These are phyloP conservation scores for Callopanchax toddi DNA, from an alignment of 2,113 vertebrate species.

Conservation along the genomic window DNA sequence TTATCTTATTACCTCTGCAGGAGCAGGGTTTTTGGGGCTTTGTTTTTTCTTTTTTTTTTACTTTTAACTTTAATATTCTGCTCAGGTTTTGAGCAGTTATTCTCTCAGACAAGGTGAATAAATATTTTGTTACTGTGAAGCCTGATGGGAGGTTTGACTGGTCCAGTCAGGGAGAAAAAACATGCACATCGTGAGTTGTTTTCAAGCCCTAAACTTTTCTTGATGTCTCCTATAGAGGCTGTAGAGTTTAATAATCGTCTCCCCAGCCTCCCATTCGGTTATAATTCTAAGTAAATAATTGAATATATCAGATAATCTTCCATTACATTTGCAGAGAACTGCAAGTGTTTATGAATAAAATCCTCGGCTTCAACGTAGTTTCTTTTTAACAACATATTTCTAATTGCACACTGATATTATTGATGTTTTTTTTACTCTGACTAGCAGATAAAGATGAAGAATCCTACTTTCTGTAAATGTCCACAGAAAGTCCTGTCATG, in stretches of 20 bases:
- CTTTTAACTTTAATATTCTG: conserved; percentile 3
- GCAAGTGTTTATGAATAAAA: background rate
- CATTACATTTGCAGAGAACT: background rate
- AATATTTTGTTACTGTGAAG: background rate
- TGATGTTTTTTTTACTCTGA: too few relatives aligned
- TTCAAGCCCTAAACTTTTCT: background rate
- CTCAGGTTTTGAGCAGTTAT: background rate
- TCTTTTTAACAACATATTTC: background rate
- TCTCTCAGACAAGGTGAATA: background rate
- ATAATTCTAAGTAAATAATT: background rate
- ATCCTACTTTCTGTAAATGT: too few relatives aligned
- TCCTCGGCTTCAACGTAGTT: background rate
- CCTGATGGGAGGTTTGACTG: background rate
- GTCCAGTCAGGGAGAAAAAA: background rate
- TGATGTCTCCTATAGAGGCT: background rate
- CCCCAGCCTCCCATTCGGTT: background rate
- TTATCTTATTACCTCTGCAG: conserved; percentile 12
- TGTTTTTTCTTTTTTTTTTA: conserved; percentile 4
- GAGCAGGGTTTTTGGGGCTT: too few relatives aligned
- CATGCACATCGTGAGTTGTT: background rate
- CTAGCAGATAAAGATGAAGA: too few relatives aligned
- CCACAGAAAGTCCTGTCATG: too few relatives aligned
- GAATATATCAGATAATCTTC: background rate
- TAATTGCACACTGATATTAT: background rate
- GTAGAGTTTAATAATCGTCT: conserved; percentile 1